Evolutionary conservation across 2,797 vertebrate genomes (phyloP).

Genomic region (Tragopan temminckii): DNA sequence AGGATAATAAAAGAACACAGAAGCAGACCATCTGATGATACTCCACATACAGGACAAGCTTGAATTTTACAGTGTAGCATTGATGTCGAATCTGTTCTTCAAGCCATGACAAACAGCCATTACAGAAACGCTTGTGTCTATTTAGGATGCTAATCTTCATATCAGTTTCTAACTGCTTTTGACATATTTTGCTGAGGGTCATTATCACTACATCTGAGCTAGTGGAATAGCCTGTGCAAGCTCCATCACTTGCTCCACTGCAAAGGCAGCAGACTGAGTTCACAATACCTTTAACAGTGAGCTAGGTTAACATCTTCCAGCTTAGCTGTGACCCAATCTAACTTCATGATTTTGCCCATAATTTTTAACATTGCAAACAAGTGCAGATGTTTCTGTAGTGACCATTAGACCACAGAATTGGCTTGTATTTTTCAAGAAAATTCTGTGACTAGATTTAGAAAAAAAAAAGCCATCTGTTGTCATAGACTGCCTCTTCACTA

Average conservation of each 20-base stretch:
- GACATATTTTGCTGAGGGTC: constrained; percentile 30
- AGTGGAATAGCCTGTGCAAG: neutral
- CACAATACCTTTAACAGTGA: neutral
- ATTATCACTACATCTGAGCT: constrained; percentile 13
- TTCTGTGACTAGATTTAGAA: neutral
- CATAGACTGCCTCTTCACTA: neutral
- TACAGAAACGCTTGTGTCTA: constrained; percentile 1
- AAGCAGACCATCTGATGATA: neutral
- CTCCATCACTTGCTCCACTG: neutral
- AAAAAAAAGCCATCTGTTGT: neutral
- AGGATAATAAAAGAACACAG: neutral
- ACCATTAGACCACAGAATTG: neutral
- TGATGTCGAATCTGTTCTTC: neutral
- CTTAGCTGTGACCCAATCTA: constrained; percentile 19
- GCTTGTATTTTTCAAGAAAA: neutral
- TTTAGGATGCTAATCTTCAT: constrained; percentile 35
- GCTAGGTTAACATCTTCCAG: constrained; percentile 22
- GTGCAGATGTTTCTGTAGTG: neutral
- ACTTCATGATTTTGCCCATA: neutral
- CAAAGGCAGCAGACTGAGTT: constrained; percentile 6
- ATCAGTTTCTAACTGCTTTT: constrained; percentile 42
- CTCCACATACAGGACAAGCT: neutral
- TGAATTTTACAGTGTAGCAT: neutral
- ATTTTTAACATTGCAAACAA: neutral
- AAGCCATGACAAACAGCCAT: neutral